phyloP scores from a whole-genome alignment of 2,113 vertebrate species.

The Neolamprologus kungweensis region DNA sequence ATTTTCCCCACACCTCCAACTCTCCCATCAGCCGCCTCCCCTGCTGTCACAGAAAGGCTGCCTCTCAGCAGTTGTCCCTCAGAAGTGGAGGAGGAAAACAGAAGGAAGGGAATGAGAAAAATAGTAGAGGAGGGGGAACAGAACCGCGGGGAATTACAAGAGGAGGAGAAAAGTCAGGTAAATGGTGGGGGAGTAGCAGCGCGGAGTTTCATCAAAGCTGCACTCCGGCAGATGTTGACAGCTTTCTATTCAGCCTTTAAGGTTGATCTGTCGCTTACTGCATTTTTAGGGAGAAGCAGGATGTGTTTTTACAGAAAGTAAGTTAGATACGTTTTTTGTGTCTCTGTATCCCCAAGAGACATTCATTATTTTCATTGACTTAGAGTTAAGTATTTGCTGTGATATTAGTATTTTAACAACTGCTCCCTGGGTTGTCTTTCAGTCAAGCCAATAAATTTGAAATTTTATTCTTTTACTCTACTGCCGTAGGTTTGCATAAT shows the following conservation, averaged over 20 bases:
- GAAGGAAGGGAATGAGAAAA: slow-evolving; percentile 1
- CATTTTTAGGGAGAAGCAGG: background rate
- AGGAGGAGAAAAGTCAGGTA: background rate
- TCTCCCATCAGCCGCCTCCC: background rate
- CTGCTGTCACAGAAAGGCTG: slow-evolving; percentile 48
- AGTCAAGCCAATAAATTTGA: background rate
- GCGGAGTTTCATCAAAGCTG: background rate
- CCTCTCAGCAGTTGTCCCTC: slow-evolving; percentile 21
- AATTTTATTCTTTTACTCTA: background rate
- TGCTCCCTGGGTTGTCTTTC: background rate
- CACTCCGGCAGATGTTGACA: background rate
- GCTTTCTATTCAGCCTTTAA: background rate
- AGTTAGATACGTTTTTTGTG: background rate
- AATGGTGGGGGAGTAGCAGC: background rate
- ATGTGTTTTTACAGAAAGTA: background rate
- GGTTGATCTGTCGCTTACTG: background rate
- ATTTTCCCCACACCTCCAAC: background rate
- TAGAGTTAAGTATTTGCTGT: background rate
- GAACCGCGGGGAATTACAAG: background rate
- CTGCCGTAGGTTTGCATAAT: background rate
- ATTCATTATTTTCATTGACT: background rate
- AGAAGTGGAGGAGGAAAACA: slow-evolving; percentile 11
- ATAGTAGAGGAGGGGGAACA: background rate
- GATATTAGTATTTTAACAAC: background rate
- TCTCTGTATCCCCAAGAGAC: background rate